phyloP scores from a whole-genome alignment of 2,797 vertebrate species.

The Lateolabrax maculatus region DNA sequence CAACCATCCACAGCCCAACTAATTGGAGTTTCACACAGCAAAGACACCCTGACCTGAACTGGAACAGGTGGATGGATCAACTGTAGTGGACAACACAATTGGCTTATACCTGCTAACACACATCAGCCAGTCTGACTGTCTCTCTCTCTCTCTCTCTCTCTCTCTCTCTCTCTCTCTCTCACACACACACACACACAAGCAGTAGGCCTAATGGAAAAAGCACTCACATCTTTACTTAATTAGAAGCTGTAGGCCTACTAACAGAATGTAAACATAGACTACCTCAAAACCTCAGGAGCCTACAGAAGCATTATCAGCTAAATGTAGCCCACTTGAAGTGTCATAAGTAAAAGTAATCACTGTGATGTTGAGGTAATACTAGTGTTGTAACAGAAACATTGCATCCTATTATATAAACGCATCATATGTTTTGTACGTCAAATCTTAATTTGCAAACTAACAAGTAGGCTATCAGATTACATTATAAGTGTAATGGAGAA shows the following conservation, averaged over 20 bases:
- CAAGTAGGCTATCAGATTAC: too few species aligned
- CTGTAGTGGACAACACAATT: constrained; percentile 68
- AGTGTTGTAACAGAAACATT: background rate
- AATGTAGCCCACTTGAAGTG: background rate
- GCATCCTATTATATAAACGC: background rate
- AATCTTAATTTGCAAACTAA: background rate
- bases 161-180: background rate
- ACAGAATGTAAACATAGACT: background rate
- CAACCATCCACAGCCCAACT: constrained; percentile 69
- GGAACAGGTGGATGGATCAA: constrained; percentile 77
- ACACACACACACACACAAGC: background rate
- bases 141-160: constrained; percentile 5
- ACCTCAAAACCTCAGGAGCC: background rate
- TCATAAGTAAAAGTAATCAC: background rate
- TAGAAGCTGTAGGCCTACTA: background rate
- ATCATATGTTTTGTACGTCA: background rate
- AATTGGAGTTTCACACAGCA: constrained; percentile 77
- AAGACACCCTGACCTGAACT: constrained; percentile 67
- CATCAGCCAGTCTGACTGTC: constrained; percentile 19
- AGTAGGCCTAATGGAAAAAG: background rate
- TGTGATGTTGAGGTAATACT: background rate
- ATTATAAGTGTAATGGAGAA: too few species aligned
- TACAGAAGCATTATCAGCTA: background rate
- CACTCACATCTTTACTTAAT: background rate
- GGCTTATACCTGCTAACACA: constrained; percentile 59